Percentiles rank a stretch among this genome's conserved stretches.
Evolutionary conservation across 2,113 vertebrate species (phyloP).

Genomic region (Mustelus asterias): DNA sequence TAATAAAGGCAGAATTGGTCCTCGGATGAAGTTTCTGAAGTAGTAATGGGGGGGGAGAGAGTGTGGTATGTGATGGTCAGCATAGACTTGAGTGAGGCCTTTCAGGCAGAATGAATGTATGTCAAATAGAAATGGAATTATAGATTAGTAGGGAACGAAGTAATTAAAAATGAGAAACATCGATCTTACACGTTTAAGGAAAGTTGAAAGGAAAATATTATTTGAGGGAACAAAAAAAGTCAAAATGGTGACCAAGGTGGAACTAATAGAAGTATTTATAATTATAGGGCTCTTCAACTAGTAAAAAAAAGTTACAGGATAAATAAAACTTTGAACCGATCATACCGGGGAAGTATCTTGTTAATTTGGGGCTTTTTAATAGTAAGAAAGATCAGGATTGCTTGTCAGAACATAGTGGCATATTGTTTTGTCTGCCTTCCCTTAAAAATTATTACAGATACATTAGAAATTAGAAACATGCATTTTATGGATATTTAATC

Average conservation of each 20-base stretch:
- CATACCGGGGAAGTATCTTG: no score
- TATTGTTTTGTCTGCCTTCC: no score
- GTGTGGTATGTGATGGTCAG: not conserved
- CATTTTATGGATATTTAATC: no score
- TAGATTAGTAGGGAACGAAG: not conserved
- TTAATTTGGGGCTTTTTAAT: no score
- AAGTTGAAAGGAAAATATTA: not conserved
- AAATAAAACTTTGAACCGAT: no score
- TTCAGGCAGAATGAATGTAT: not conserved
- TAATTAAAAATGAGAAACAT: not conserved
- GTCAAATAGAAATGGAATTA: not conserved
- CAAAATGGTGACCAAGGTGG: not conserved
- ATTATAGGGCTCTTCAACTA: no score
- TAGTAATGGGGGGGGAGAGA: not conserved
- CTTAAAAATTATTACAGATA: not conserved
- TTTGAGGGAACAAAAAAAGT: not conserved
- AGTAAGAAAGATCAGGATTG: no score
- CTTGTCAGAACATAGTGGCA: no score
- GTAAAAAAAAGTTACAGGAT: no score
- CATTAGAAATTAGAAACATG: not conserved
- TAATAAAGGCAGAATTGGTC: not conserved
- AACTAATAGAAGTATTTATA: no score
- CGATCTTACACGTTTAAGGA: not conserved
- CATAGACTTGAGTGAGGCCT: not conserved
- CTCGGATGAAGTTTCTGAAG: not conserved